These are phyloP conservation scores for Leptura quadrifasciata DNA, from an alignment of 2,888 invertebrate species.

Conservation along the genomic window DNA sequence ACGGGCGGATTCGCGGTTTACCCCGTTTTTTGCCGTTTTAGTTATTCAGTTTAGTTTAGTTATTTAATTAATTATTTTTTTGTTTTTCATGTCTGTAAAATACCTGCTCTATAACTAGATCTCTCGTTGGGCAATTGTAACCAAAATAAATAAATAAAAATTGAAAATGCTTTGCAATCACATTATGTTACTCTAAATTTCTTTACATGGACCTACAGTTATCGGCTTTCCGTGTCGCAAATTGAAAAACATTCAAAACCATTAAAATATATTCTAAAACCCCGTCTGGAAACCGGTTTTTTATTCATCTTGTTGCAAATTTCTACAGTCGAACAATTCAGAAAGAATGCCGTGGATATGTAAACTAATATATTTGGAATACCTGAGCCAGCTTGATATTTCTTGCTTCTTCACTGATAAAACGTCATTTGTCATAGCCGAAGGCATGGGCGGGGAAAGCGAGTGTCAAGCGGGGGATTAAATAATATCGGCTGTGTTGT, in stretches of 20 bases:
- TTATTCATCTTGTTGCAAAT: slow-evolving; percentile 3
- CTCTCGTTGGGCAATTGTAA: too few species aligned
- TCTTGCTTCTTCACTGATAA: slow-evolving; percentile 21
- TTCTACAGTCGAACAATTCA: slow-evolving; percentile 13
- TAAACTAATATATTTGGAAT: slow-evolving; percentile 29
- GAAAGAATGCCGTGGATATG: slow-evolving; percentile 27
- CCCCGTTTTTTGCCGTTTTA: too few species aligned
- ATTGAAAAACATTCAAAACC: neutral
- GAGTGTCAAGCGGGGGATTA: neutral
- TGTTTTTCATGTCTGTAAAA: too few species aligned
- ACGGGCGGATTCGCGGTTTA: too few species aligned
- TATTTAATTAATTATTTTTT: too few species aligned
- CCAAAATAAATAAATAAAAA: too few species aligned
- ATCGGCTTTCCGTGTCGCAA: neutral
- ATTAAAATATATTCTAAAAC: neutral
- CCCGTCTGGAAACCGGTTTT: slow-evolving; percentile 18
- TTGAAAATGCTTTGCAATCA: too few species aligned
- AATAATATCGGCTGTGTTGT: neutral
- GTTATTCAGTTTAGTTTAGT: too few species aligned
- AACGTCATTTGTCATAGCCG: slow-evolving; percentile 8
- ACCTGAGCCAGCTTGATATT: slow-evolving; percentile 4
- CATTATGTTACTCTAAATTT: too few species aligned
- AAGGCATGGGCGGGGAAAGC: neutral
- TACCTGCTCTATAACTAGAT: too few species aligned
- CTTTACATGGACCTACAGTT: too few species aligned